Percentiles rank a stretch among this genome's conserved stretches.
These are phyloP conservation scores for Tubulanus polymorphus DNA, from an alignment of 2,888 invertebrate species.

Conservation along the genomic window DNA sequence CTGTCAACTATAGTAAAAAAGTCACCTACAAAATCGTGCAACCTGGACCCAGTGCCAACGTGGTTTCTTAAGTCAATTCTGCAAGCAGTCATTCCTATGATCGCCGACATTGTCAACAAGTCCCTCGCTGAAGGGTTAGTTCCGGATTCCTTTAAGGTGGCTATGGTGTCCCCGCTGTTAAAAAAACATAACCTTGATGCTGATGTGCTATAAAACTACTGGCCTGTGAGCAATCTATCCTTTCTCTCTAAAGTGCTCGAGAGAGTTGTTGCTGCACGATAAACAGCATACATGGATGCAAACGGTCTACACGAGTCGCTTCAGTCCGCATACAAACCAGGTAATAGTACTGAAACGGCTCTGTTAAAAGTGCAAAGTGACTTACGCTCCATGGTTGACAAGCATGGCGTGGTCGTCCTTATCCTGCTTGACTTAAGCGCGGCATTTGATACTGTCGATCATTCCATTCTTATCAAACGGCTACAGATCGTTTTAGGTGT, in stretches of 20 bases:
- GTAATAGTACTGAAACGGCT: neutral
- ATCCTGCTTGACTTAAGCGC: too few species aligned
- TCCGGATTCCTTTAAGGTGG: slow-evolving; percentile 1
- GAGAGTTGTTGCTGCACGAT: slow-evolving; percentile 3
- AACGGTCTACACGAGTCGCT: neutral
- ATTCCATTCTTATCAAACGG: too few species aligned
- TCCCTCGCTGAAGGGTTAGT: neutral
- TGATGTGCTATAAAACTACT: slow-evolving; percentile 4
- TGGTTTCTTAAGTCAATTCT: slow-evolving; percentile 2
- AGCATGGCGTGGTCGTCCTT: too few species aligned
- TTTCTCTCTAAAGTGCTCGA: slow-evolving; percentile 5
- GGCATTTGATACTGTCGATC: too few species aligned
- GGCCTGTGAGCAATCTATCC: slow-evolving; percentile 3
- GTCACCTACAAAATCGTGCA: too few species aligned
- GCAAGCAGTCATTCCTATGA: neutral
- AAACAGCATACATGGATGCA: neutral
- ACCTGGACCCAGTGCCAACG: slow-evolving; percentile 4
- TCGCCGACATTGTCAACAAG: slow-evolving; percentile 1
- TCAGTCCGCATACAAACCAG: slow-evolving; percentile 1
- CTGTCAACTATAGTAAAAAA: too few species aligned
- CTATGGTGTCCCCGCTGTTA: neutral
- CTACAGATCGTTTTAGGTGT: too few species aligned
- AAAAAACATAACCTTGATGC: neutral
- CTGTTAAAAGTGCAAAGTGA: too few species aligned
- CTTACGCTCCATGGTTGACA: too few species aligned